Base-by-base conservation (phyloP, 2,888 invertebrate species). In the Himalopsyche kuldschensis region DNA sequence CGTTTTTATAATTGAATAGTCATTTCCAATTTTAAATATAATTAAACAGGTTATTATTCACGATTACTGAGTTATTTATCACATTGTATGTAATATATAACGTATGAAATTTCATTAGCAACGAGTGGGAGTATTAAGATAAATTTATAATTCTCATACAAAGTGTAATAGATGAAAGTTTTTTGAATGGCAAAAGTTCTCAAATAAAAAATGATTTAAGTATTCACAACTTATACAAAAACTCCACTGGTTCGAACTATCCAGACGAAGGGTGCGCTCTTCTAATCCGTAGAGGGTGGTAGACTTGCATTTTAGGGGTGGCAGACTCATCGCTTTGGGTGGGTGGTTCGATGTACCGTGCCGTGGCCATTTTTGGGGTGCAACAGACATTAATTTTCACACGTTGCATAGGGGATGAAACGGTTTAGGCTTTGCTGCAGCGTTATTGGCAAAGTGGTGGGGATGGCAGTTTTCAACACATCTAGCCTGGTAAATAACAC, bases 381-480 rank as follows among this genome's bases (percentile, higher is more conserved):
- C 82, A 80, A 83, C 80, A 78, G 76, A 83, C 82, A 83, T 80
- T 80, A 79, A 83, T 79, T 79, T 83, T 80, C 79, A 75, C 79
- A 79, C 75, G 46, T 83, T 80, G 35, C 75, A 35, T 79, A 48
- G 69, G 69, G 69, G 69, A 69, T 69, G 69, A 69, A 69, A 69
- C 69, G 69, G 69, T 69, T 69, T 69, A 69, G 69, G 69, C 69
- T 69, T 27, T 69, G 69, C 69, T 30, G 69, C 69, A 69, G 69
- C 15, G 27, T 69, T 69, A 69, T 69, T 69, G 69, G 69, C 27
- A 11, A 69, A 69, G 30, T 69, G 69, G 69, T 27, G 10, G 69
- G 30, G 30, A 30, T 27, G 69, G 24, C 15, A 41, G 41, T 69
- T 30, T 55, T 69, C 69, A 69, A 69, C 69, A 27, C 24, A 41